A percentile compares a stretch with the other conserved stretches of the same genome.
Conservation (phyloP, 2,113 vertebrate genomes). For the Sakesphorus luctuosus region DNA sequence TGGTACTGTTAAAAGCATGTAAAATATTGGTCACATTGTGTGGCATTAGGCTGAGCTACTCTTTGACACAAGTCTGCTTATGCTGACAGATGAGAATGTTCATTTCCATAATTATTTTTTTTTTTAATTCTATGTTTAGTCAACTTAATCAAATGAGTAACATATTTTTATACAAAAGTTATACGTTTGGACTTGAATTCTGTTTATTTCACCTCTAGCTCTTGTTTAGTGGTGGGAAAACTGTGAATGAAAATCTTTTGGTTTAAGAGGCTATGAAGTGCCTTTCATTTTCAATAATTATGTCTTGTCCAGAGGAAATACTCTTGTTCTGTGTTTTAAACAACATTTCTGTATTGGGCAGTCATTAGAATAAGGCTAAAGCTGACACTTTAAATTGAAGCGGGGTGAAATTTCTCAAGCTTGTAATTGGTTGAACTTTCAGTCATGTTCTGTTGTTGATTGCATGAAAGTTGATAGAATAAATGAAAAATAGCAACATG, state of each 20-base stretch:
- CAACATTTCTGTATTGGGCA: neutral
- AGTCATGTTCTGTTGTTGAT: neutral
- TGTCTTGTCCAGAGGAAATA: neutral
- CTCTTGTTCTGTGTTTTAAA: neutral
- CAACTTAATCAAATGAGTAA: neutral
- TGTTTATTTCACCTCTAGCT: neutral
- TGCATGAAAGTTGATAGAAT: neutral
- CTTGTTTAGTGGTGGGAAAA: neutral
- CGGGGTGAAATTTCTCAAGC: neutral
- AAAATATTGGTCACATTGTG: neutral
- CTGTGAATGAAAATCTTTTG: neutral
- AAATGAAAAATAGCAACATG: neutral
- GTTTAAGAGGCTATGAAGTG: neutral
- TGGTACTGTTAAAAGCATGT: neutral
- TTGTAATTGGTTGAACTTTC: neutral
- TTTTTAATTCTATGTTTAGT: neutral
- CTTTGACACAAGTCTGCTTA: neutral
- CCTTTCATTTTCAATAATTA: neutral
- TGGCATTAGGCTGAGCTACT: neutral
- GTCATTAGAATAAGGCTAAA: neutral
- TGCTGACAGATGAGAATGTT: neutral
- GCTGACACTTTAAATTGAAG: neutral
- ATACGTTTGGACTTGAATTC: neutral
- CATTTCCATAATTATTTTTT: neutral
- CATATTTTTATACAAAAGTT: neutral